These are phyloP conservation scores for Oreochromis niloticus DNA, from an alignment of 2,113 vertebrate species.

Conservation along the genomic window DNA sequence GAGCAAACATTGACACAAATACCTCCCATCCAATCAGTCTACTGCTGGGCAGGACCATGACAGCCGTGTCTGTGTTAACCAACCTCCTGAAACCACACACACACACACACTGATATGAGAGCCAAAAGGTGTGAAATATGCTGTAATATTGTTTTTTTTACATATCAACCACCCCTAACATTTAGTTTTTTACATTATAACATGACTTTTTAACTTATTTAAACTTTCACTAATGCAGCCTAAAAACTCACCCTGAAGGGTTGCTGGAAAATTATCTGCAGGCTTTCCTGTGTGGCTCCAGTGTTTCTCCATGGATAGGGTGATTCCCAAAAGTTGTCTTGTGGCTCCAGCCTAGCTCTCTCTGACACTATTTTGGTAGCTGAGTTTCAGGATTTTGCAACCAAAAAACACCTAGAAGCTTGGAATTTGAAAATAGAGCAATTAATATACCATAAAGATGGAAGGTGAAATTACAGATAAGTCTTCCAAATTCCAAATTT, in stretches of 20 bases:
- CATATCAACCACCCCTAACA: background rate
- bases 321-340: background rate
- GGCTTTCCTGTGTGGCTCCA: background rate
- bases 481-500: background rate
- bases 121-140: background rate
- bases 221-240: background rate
- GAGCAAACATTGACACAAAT: slow-evolving; percentile 56
- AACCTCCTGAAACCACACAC: background rate
- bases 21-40: slow-evolving; percentile 52
- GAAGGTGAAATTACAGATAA: background rate
- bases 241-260: background rate
- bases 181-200: accelerated
- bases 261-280: background rate
- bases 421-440: background rate
- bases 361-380: background rate
- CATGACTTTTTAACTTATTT: background rate
- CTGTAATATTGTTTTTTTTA: background rate
- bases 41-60: slow-evolving; percentile 23
- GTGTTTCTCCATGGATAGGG: background rate
- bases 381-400: background rate
- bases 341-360: background rate
- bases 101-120: background rate
- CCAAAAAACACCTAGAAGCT: background rate
- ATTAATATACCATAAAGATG: background rate
- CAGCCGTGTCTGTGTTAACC: slow-evolving; percentile 4